These are phyloP conservation scores for Brachystomella parvula DNA, from an alignment of 1,140 invertebrate species.

Conservation along the genomic window DNA sequence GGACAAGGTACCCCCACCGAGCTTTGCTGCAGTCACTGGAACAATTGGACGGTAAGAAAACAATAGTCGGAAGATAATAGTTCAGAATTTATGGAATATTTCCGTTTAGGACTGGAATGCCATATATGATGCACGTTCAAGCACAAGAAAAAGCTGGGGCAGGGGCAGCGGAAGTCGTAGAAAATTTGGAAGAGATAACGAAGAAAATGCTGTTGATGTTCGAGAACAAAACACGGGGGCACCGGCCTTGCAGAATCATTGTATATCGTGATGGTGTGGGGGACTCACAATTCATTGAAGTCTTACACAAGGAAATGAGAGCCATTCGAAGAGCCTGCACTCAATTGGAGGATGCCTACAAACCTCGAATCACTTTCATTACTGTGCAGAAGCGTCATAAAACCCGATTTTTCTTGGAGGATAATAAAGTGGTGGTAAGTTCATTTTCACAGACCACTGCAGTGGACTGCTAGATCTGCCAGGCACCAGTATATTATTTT, in stretches of 20 bases:
- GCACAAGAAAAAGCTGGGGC: constrained; percentile 28
- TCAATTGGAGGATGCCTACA: constrained; percentile 57
- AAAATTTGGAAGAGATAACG: constrained; percentile 38
- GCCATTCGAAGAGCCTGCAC: constrained; percentile 60
- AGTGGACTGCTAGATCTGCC: neutral
- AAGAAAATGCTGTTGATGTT: constrained; percentile 39
- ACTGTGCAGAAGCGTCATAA: constrained; percentile 50
- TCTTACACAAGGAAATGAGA: constrained; percentile 50
- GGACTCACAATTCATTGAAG: constrained; percentile 45
- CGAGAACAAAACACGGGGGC: constrained; percentile 16
- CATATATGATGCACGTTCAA: constrained; percentile 32
- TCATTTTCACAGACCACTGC: neutral
- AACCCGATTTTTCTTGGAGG: constrained; percentile 50
- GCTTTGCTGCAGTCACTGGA: constrained; percentile 34
- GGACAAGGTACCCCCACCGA: neutral
- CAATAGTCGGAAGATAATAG: no score
- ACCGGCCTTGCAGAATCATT: constrained; percentile 42
- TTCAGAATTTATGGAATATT: no score
- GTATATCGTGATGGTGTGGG: constrained; percentile 48
- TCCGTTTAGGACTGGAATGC: constrained; percentile 30
- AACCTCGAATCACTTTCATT: constrained; percentile 49
- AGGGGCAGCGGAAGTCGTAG: constrained; percentile 40
- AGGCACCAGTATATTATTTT: neutral
- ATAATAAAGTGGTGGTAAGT: constrained; percentile 17
- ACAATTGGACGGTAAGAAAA: no score